phyloP scores from a whole-genome alignment of 2,113 vertebrate species.

The Catagonus wagneri region DNA sequence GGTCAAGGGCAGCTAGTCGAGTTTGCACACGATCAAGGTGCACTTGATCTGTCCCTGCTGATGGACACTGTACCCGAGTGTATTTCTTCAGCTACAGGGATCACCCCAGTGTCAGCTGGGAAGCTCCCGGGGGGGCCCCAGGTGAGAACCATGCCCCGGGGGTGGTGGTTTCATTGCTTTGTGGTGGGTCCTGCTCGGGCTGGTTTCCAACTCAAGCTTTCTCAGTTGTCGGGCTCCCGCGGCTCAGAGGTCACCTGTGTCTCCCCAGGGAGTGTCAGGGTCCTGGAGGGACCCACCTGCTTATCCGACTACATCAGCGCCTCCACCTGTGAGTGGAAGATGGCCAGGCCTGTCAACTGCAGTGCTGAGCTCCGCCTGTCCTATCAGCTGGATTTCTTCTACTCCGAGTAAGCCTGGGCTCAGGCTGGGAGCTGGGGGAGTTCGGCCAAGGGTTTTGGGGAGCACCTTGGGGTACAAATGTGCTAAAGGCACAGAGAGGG shows the following conservation, averaged over 20 bases:
- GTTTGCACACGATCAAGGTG: background rate
- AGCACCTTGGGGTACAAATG: fast-evolving
- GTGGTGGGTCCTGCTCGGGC: background rate
- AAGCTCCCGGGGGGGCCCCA: background rate
- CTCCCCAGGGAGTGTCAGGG: slow-evolving; percentile 66
- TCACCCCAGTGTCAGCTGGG: background rate
- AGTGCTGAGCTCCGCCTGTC: slow-evolving; percentile 71
- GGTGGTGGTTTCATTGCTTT: background rate
- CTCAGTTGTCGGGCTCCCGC: background rate
- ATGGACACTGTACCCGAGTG: background rate
- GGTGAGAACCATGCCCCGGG: background rate
- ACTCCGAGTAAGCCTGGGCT: slow-evolving; percentile 24
- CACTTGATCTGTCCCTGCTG: background rate
- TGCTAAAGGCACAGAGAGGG: too few relatives aligned
- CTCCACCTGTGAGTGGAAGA: slow-evolving; percentile 84
- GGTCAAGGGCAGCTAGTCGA: background rate
- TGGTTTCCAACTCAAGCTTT: background rate
- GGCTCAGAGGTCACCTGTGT: background rate
- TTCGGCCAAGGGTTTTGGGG: background rate
- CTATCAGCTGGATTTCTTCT: background rate
- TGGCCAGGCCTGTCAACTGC: slow-evolving; percentile 75
- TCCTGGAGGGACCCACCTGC: slow-evolving; percentile 75
- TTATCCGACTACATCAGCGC: slow-evolving; percentile 80
- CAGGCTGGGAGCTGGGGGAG: background rate
- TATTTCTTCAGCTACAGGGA: background rate